A percentile compares a stretch with the other conserved stretches of the same genome.
Conservation (phyloP, 2,113 vertebrate species). For the Willisornis vidua region DNA sequence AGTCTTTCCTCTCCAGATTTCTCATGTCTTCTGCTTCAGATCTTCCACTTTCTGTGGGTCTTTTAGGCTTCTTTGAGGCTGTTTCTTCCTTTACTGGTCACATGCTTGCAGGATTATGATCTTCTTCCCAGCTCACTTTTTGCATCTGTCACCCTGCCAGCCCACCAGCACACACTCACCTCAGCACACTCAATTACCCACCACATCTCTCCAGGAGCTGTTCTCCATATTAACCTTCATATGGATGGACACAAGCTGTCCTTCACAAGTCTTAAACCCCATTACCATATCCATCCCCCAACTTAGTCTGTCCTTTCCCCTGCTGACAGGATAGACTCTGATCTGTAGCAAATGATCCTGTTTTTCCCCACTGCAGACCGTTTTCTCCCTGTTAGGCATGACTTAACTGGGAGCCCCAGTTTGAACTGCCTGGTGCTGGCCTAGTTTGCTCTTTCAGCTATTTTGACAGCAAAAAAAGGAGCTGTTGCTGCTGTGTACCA, state of each 20-base stretch:
- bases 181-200: rapidly evolving
- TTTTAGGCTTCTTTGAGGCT: neutral
- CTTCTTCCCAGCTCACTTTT: neutral
- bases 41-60: neutral
- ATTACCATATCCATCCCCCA: neutral
- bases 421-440: neutral
- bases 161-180: neutral
- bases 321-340: neutral
- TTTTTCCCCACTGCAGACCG: neutral
- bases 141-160: neutral
- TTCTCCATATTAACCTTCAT: neutral
- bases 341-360: neutral
- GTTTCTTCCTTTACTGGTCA: neutral
- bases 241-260: neutral
- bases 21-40: neutral
- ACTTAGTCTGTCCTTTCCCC: neutral
- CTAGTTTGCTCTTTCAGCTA: neutral
- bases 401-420: neutral
- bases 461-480: neutral
- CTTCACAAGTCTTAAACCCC: neutral
- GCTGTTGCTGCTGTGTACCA: neutral
- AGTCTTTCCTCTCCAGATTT: neutral
- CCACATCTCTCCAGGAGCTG: rapidly evolving
- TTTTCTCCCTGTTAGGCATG: neutral
- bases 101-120: neutral